Evolutionary conservation across 2,888 invertebrate species (phyloP).

Genomic region (Craniophora ligustri): DNA sequence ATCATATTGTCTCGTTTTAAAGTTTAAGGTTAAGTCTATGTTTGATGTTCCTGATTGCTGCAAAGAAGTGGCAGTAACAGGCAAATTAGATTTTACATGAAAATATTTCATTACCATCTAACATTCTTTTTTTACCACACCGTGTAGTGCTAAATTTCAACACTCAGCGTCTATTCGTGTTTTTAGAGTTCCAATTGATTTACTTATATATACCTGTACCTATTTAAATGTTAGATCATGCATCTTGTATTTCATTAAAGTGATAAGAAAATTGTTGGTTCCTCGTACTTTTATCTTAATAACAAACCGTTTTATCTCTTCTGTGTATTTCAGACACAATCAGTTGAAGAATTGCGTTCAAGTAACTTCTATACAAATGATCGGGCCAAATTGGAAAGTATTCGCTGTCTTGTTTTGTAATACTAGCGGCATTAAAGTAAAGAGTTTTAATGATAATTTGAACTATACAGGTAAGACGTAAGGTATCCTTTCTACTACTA

Average conservation of each 20-base stretch:
- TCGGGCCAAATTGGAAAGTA: conserved; percentile 19
- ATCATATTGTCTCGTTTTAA: background rate
- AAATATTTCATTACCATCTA: background rate
- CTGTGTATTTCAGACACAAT: too few species aligned
- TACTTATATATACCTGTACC: too few species aligned
- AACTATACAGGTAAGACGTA: conserved; percentile 10
- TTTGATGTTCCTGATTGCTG: background rate
- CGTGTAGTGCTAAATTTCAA: background rate
- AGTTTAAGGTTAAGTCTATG: too few species aligned
- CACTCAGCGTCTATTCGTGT: background rate
- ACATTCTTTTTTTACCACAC: background rate
- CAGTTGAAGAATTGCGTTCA: conserved; percentile 11
- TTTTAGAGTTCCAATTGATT: background rate
- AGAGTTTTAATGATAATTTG: background rate
- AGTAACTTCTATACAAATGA: conserved; percentile 12
- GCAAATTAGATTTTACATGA: too few species aligned
- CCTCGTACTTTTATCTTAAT: too few species aligned
- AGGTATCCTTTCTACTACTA: too few species aligned
- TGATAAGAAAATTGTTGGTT: conserved; percentile 12
- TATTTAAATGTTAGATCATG: background rate
- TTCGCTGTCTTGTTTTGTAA: too few species aligned
- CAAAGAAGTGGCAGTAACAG: too few species aligned
- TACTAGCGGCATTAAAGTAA: too few species aligned
- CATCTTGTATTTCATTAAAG: background rate
- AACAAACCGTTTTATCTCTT: too few species aligned